These are phyloP conservation scores for Serrognathus titanus DNA, from an alignment of 2,888 invertebrate species.

Conservation along the genomic window DNA sequence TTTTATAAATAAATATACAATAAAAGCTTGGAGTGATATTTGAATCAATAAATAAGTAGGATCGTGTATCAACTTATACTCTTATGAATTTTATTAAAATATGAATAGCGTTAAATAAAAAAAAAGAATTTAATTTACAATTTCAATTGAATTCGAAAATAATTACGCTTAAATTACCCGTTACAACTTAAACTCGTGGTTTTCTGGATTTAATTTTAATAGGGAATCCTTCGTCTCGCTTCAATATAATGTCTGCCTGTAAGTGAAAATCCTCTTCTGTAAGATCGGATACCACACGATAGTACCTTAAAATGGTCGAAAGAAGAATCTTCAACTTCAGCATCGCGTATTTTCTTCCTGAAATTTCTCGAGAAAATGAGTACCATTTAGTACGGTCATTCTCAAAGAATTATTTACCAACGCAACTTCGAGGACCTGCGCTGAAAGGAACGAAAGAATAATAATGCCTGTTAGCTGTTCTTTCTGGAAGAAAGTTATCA, in stretches of 20 bases:
- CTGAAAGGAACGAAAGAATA: slow-evolving; percentile 79
- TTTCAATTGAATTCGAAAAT: too few species aligned
- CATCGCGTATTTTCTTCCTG: slow-evolving; percentile 76
- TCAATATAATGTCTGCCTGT: slow-evolving; percentile 71
- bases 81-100: too few species aligned
- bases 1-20: too few species aligned
- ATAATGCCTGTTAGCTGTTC: slow-evolving; percentile 70
- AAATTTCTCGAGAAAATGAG: slow-evolving; percentile 21
- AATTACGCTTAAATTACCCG: too few species aligned
- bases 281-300: slow-evolving; percentile 59
- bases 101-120: too few species aligned
- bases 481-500: slow-evolving; percentile 76
- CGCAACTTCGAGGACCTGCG: slow-evolving; percentile 77
- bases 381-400: neutral
- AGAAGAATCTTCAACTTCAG: slow-evolving; percentile 71
- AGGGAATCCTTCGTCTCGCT: slow-evolving; percentile 69
- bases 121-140: too few species aligned
- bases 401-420: slow-evolving; percentile 52
- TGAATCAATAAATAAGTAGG: too few species aligned
- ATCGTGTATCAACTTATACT: too few species aligned
- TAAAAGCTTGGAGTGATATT: too few species aligned
- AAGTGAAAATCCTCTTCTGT: slow-evolving; percentile 65
- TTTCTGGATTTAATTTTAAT: slow-evolving; percentile 68
- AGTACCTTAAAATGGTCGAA: slow-evolving; percentile 69
- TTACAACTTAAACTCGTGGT: too few species aligned